Conservation (phyloP, 2,888 invertebrate genomes). For the Pheosia tremula region DNA sequence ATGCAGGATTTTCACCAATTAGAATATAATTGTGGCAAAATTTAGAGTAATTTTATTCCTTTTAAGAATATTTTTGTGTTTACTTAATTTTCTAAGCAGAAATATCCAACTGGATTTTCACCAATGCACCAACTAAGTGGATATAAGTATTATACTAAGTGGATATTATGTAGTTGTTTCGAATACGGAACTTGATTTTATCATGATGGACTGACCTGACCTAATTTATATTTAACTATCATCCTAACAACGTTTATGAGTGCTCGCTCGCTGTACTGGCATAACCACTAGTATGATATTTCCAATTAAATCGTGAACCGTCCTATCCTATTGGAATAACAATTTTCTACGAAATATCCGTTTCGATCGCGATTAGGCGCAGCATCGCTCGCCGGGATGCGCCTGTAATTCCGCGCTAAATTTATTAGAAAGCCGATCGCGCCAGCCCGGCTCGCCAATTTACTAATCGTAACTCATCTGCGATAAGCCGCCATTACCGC, state of each 20-base stretch:
- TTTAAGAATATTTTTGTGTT: too few relatives aligned
- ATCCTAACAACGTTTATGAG: not conserved
- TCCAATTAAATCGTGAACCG: conserved; percentile 42
- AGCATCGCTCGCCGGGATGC: conserved; percentile 32
- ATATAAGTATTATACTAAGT: too few relatives aligned
- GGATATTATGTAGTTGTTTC: not conserved
- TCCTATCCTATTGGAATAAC: conserved; percentile 39
- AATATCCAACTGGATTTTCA: too few relatives aligned
- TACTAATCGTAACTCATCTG: conserved; percentile 78
- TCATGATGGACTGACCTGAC: not conserved
- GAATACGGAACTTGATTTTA: not conserved
- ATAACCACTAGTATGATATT: conserved; percentile 25
- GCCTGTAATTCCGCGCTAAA: conserved; percentile 58
- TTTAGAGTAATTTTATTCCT: too few relatives aligned
- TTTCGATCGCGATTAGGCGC: conserved; percentile 37
- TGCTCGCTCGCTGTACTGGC: not conserved
- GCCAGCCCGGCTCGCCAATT: conserved; percentile 72
- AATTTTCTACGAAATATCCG: conserved; percentile 40
- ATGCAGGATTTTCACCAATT: not conserved
- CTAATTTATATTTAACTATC: not conserved
- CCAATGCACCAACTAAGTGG: too few relatives aligned
- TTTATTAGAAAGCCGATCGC: conserved; percentile 73
- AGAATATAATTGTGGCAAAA: not conserved
- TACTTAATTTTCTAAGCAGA: too few relatives aligned
- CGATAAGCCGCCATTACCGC: conserved; percentile 61